A percentile compares a stretch with the other conserved stretches of the same genome.
Evolutionary conservation across 2,113 vertebrate genomes (phyloP).

Genomic region (Tautogolabrus adspersus): DNA sequence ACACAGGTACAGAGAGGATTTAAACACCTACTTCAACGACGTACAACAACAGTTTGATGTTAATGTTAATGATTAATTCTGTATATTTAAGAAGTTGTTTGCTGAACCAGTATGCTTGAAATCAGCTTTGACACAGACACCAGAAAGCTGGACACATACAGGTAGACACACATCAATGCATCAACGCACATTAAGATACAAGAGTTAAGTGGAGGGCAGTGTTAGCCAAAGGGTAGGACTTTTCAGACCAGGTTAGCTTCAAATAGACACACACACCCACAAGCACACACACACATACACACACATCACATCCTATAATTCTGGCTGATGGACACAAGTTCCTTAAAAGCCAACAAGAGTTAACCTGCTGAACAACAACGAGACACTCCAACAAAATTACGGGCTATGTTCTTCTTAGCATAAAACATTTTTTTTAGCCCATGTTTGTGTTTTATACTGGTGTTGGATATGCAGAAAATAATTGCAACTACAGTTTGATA

Average conservation of each 20-base stretch:
- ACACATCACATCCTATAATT: slow-evolving; percentile 44
- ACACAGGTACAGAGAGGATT: neutral
- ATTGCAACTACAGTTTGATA: too few species aligned
- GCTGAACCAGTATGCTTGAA: too few species aligned
- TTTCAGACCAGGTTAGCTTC: slow-evolving; percentile 51
- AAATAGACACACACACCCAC: slow-evolving; percentile 21
- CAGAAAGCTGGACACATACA: neutral
- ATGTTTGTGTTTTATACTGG: too few species aligned
- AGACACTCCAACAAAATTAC: slow-evolving; percentile 17
- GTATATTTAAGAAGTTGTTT: too few species aligned
- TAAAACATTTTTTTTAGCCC: too few species aligned
- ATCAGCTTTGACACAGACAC: neutral
- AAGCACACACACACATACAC: slow-evolving; percentile 9
- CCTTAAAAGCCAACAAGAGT: slow-evolving; percentile 34
- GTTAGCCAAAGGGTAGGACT: slow-evolving; percentile 49
- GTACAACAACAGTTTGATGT: too few species aligned
- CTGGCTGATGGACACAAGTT: slow-evolving; percentile 15
- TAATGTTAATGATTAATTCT: too few species aligned
- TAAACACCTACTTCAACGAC: neutral
- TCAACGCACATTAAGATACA: neutral
- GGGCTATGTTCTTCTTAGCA: slow-evolving; percentile 5
- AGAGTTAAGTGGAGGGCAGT: slow-evolving; percentile 47
- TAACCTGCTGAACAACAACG: slow-evolving; percentile 13
- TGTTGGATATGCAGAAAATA: too few species aligned
- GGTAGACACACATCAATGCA: neutral